A percentile compares a stretch with the other conserved stretches of the same genome.
Evolutionary conservation across 2,888 invertebrate genomes (phyloP).

Genomic region (Hemaris fuciformis): DNA sequence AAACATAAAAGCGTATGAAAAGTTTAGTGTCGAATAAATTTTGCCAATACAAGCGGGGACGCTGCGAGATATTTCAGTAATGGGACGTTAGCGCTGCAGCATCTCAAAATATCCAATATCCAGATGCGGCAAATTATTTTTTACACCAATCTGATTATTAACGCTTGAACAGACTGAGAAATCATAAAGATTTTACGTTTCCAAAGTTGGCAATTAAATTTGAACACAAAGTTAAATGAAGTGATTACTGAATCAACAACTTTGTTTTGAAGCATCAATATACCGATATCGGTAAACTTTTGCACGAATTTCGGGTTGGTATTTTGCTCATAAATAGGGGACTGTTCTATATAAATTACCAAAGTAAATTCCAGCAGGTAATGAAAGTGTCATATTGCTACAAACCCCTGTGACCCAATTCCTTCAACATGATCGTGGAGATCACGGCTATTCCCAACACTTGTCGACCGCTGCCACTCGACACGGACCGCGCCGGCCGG

Average conservation of each 20-base stretch:
- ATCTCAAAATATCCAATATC: background rate
- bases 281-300: background rate
- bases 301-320: background rate
- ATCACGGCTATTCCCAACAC: background rate
- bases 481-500: background rate
- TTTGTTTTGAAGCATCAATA: background rate
- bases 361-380: background rate
- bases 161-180: background rate
- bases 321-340: background rate
- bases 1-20: constrained; percentile 71
- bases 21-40: constrained; percentile 71
- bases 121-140: background rate
- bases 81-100: constrained; percentile 1
- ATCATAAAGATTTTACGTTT: background rate
- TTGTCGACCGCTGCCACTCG: background rate
- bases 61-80: constrained; percentile 44
- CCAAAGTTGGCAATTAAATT: background rate
- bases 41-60: constrained; percentile 58
- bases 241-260: background rate
- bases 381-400: background rate
- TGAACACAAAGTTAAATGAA: constrained; percentile 12
- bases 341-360: too few relatives aligned
- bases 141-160: background rate
- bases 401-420: background rate
- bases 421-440: background rate